Base-by-base conservation (phyloP, 2,888 invertebrate genomes). In the Dryococelus australis region DNA sequence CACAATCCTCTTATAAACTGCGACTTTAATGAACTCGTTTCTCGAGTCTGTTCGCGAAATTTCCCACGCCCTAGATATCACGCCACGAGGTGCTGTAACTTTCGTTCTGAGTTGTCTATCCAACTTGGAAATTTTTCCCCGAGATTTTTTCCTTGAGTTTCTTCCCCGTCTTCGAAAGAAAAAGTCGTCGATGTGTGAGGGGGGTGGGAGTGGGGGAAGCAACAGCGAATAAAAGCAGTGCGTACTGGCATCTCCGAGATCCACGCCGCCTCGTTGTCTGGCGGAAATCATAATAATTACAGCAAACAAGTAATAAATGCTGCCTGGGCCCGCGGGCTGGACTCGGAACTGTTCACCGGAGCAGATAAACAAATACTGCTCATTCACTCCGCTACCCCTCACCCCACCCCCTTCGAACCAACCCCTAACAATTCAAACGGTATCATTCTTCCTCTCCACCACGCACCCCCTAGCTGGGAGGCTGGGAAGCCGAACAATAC, bases 351-450 rank as follows among this genome's bases (percentile, higher is more conserved):
- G 65, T 20, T 65, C 65, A 65, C 65, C 65, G 65, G 65, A 65
- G 65, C 65, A 65, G 65, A 65, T 65, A 65, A 65, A 65, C 65
- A 65, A 65, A 65, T 65, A 65, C 65, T 65, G 65, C n/a, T 51
- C 51, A 84, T 86, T 53, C 53, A 86, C 86, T 43, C 24, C 27
- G 28, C 86, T 53, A 8, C n/a, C 43, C 43, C 43, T 16, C 47
- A 35, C 86, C 6, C 0, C 28, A 43, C 43, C 28, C 86, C 53
- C 78, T 53, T 43, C 28, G 26, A 47, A 5, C 85, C 85, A 27
- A 13, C 43, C 43, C 27, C 85, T 20, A 12, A 26, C 43, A 26
- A 85, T 85, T 85, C 85, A 65, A 65, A 65, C 65, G 24, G 65
- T 65, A 65, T 65, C 65, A 65, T 65, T 65, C 65, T 65, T n/a